Conservation (phyloP, 2,888 invertebrate species). For the Eutolmus rufibarbis region DNA sequence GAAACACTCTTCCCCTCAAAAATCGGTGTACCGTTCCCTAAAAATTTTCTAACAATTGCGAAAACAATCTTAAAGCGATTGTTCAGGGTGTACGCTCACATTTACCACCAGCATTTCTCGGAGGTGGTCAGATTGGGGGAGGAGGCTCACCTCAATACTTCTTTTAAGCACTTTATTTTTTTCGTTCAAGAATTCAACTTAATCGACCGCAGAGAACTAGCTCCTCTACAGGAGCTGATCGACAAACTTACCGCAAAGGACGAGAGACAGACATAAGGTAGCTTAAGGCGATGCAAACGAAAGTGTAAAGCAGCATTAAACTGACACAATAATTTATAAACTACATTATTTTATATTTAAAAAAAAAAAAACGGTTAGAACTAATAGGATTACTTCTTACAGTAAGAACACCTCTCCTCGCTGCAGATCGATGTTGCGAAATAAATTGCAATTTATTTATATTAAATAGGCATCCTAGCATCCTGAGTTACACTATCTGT, state of each 20-base stretch:
- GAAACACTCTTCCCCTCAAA: slow-evolving; percentile 98
- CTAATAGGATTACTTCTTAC: not conserved
- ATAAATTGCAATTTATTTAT: slow-evolving; percentile 11
- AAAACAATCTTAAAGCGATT: slow-evolving; percentile 97
- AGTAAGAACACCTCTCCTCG: not conserved
- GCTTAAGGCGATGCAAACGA: not conserved
- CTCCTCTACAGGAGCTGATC: slow-evolving; percentile 96
- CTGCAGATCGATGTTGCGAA: slow-evolving; percentile 1
- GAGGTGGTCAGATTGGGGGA: slow-evolving; percentile 97
- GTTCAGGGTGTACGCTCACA: slow-evolving; percentile 99
- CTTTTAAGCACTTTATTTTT: slow-evolving; percentile 99
- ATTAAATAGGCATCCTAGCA: slow-evolving; percentile 3
- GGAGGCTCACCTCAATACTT: slow-evolving; percentile 98
- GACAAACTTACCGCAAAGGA: slow-evolving; percentile 93
- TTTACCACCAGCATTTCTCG: slow-evolving; percentile 99
- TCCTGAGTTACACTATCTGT: not conserved
- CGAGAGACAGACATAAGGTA: slow-evolving; percentile 72
- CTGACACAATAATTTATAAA: slow-evolving; percentile 21
- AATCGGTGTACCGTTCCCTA: slow-evolving; percentile 98
- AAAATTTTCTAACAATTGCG: slow-evolving; percentile 95
- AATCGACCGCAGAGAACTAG: slow-evolving; percentile 95
- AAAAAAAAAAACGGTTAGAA: not conserved
- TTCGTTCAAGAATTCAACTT: slow-evolving; percentile 92
- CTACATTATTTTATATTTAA: slow-evolving; percentile 23
- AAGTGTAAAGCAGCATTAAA: slow-evolving; percentile 9